Base-by-base conservation (phyloP, 2,113 vertebrate genomes). In the Tinamus guttatus region DNA sequence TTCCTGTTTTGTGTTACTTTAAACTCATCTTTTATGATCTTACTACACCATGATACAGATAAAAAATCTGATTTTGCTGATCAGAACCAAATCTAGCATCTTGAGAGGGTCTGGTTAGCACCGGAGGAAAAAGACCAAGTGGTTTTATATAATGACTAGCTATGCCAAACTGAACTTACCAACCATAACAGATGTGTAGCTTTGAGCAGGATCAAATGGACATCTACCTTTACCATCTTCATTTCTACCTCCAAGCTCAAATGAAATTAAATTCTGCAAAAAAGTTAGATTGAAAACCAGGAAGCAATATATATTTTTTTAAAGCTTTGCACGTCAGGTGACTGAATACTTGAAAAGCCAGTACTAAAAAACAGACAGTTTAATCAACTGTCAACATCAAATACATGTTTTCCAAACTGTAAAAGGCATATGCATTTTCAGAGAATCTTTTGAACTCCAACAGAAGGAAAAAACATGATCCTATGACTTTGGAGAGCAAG, bases 171-270 rank as follows among this genome's bases (percentile, higher is more conserved):
- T 69, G 58, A 80, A 99, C 99, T 99, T 97, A 99, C 99, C 99
- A 90, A 99, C 99, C 99, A 99, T 99, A 96, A 99, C 98, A 1
- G 98, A 99, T 6, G 99, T 99, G 69, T 99, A 99, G 96, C 99
- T 99, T 58, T 99, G 99, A 3, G 99, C 98, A 16, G 99, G 99
- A 96, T 99, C 99, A 92, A 99, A 99, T 11, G 99, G 99, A 94
- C 99, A 99, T 79, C 98, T 98, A 59, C 99, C 99, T 97, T 99
- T 98, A 91, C 99, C 99, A 7, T 99, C 99, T 90, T 99, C 99
- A 65, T 96, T 97, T 89, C 80, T 98, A 75, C 98, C 98, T 80
- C 96, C 94, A 89, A 99, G 93, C 17, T 97, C 96, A 88, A 99
- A 99, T 64, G 98, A 97, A 19, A 96, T 89, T 77, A 98, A 93